phyloP scores from a whole-genome alignment of 2,888 invertebrate species.

The Microctonus hyperodae region DNA sequence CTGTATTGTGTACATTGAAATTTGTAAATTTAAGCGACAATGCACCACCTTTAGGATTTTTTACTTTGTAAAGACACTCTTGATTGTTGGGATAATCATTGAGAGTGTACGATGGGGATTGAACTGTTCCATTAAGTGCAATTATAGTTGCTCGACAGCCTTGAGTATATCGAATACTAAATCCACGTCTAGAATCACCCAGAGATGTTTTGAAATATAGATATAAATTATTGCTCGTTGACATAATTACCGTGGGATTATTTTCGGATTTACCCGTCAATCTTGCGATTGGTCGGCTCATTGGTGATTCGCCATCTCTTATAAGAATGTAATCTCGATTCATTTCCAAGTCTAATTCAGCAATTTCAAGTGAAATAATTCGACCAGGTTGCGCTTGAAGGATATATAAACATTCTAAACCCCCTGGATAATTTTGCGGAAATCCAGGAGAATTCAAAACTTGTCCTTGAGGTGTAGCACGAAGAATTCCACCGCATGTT shows the following conservation, averaged over 20 bases:
- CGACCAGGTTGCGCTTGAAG: slow-evolving; percentile 90
- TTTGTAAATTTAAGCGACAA: slow-evolving; percentile 87
- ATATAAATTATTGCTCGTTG: slow-evolving; percentile 87
- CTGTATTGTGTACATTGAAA: slow-evolving; percentile 87
- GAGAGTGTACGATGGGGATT: slow-evolving; percentile 88
- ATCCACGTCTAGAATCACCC: slow-evolving; percentile 89
- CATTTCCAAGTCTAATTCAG: slow-evolving; percentile 83
- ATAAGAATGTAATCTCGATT: slow-evolving; percentile 88
- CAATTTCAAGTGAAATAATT: slow-evolving; percentile 91
- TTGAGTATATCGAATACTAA: slow-evolving; percentile 84
- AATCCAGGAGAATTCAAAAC: slow-evolving; percentile 90
- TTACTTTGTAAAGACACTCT: slow-evolving; percentile 87
- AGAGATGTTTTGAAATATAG: slow-evolving; percentile 91
- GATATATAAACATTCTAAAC: slow-evolving; percentile 93
- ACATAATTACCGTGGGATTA: slow-evolving; percentile 83
- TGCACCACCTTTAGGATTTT: slow-evolving; percentile 83
- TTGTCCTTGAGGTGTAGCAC: slow-evolving; percentile 89
- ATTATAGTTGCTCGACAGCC: slow-evolving; percentile 90
- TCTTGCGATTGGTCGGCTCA: slow-evolving; percentile 82
- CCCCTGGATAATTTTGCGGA: slow-evolving; percentile 92
- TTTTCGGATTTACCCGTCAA: slow-evolving; percentile 81
- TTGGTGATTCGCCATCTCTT: slow-evolving; percentile 89
- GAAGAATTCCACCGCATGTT: slow-evolving; percentile 85
- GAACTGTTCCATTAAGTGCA: slow-evolving; percentile 84
- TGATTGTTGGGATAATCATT: slow-evolving; percentile 91